Conservation (phyloP, 2,888 invertebrate species). For the Tholera decimalis region DNA sequence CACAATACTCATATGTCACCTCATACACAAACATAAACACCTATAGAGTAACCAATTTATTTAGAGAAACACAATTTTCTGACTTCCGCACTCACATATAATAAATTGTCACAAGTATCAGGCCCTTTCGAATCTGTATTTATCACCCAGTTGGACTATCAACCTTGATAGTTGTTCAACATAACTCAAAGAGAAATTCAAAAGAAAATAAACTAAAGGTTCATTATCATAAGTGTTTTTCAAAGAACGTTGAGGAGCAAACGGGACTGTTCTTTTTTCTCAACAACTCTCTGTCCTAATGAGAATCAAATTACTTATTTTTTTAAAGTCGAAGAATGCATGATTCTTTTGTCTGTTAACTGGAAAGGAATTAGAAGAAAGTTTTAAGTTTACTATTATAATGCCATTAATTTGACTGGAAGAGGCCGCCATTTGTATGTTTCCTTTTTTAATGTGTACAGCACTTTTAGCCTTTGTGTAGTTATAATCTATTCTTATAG, state of each 20-base stretch:
- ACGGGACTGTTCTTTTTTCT: background rate
- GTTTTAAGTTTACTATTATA: too few relatives aligned
- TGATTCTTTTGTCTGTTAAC: too few relatives aligned
- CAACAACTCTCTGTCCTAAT: background rate
- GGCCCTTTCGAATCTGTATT: background rate
- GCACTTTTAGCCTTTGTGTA: too few relatives aligned
- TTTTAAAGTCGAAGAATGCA: background rate
- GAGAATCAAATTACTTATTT: background rate
- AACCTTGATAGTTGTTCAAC: background rate
- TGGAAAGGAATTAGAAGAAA: too few relatives aligned
- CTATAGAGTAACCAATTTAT: constrained; percentile 45
- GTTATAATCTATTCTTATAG: too few relatives aligned
- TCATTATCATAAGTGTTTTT: constrained; percentile 17
- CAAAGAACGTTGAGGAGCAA: constrained; percentile 22
- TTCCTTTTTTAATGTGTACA: too few relatives aligned
- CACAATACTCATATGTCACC: constrained; percentile 19
- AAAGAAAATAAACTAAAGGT: constrained; percentile 24
- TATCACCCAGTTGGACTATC: constrained; percentile 11
- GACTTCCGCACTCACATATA: constrained; percentile 17
- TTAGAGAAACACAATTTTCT: constrained; percentile 18
- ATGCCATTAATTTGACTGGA: too few relatives aligned
- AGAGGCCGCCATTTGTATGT: too few relatives aligned
- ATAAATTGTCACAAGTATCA: constrained; percentile 24
- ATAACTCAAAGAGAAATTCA: constrained; percentile 26
- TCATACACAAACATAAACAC: constrained; percentile 32